Conservation (phyloP, 2,888 invertebrate species). For the Cetonia aurata region DNA sequence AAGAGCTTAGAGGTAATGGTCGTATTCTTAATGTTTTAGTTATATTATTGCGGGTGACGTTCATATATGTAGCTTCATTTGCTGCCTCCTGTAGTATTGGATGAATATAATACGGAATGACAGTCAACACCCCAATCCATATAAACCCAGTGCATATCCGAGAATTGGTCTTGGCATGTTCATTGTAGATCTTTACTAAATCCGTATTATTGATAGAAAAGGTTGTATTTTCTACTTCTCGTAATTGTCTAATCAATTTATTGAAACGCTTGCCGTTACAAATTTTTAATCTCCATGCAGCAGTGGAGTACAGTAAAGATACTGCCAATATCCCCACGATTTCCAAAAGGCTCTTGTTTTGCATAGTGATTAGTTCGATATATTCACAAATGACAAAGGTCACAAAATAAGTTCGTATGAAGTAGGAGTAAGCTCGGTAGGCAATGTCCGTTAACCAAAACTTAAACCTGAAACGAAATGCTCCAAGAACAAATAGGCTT, state of each 20-base stretch:
- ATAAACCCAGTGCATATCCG: conserved; percentile 42
- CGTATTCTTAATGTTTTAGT: conserved; percentile 38
- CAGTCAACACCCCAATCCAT: conserved; percentile 41
- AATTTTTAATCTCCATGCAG: conserved; percentile 46
- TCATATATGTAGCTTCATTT: conserved; percentile 20
- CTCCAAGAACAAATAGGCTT: conserved; percentile 47
- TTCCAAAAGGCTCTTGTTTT: conserved; percentile 45
- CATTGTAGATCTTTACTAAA: conserved; percentile 45
- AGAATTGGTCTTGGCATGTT: conserved; percentile 46
- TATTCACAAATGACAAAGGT: conserved; percentile 48
- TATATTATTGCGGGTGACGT: conserved; percentile 27
- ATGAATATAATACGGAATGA: conserved; percentile 48
- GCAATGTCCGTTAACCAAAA: conserved; percentile 20
- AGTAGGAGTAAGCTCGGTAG: conserved; percentile 44
- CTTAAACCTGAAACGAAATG: conserved; percentile 46
- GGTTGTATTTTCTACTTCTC: conserved; percentile 43
- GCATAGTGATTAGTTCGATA: conserved; percentile 44
- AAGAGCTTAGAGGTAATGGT: conserved; percentile 50
- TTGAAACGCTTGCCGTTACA: conserved; percentile 40
- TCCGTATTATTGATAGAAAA: conserved; percentile 43
- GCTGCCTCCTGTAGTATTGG: conserved; percentile 45
- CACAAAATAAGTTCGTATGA: conserved; percentile 46
- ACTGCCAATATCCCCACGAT: conserved; percentile 48
- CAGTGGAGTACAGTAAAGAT: conserved; percentile 49
- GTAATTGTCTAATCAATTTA: conserved; percentile 47